Evolutionary conservation across 2,888 invertebrate genomes (phyloP).

Genomic region (Pheosia gnoma): DNA sequence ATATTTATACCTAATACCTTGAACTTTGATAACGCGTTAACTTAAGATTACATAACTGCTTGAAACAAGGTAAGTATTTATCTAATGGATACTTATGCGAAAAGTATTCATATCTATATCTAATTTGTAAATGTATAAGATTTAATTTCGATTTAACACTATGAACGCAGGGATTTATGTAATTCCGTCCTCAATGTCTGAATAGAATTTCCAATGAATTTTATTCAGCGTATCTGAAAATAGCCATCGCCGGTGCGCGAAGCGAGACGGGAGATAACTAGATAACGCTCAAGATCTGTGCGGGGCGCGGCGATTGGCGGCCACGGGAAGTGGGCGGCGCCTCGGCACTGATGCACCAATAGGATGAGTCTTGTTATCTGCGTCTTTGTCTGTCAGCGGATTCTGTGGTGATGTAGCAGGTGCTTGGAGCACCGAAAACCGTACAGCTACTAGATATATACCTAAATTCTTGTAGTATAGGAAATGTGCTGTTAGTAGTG

Average conservation of each 20-base stretch:
- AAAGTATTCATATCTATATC: not conserved
- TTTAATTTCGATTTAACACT: not conserved
- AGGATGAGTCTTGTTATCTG: slow-evolving; percentile 82
- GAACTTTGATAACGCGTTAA: too few species aligned
- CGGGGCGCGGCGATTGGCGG: slow-evolving; percentile 70
- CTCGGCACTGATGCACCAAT: slow-evolving; percentile 84
- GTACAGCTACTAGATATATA: not conserved
- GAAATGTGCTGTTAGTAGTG: too few species aligned
- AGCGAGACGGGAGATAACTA: slow-evolving; percentile 83
- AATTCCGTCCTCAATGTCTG: slow-evolving; percentile 18
- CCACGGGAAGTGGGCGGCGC: slow-evolving; percentile 71
- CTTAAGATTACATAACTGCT: too few species aligned
- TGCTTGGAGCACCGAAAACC: slow-evolving; percentile 42
- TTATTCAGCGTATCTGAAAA: slow-evolving; percentile 64
- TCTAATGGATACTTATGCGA: not conserved
- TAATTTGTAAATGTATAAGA: not conserved
- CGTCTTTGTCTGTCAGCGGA: slow-evolving; percentile 83
- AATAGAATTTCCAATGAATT: slow-evolving; percentile 35
- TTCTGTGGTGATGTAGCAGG: slow-evolving; percentile 65
- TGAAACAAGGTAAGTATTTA: too few species aligned
- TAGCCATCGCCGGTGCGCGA: slow-evolving; percentile 61
- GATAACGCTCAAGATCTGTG: slow-evolving; percentile 85
- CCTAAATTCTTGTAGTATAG: not conserved
- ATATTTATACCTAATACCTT: too few species aligned
- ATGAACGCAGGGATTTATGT: slow-evolving; percentile 11